Evolutionary conservation across 2,797 vertebrate species (phyloP).

Genomic region (Macropus fuliginosus): DNA sequence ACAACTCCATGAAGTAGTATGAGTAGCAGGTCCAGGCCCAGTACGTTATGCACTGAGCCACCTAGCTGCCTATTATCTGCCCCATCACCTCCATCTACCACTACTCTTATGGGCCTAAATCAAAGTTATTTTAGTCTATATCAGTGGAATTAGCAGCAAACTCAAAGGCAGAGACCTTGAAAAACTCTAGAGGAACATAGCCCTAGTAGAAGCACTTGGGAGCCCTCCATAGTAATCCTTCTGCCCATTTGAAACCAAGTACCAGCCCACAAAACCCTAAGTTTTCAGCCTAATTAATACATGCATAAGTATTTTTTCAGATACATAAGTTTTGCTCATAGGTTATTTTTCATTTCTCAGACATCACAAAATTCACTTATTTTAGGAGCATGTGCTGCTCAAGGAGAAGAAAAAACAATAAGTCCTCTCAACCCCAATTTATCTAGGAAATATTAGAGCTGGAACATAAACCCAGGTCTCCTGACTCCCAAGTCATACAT

Average conservation of each 20-base stretch:
- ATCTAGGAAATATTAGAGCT: neutral
- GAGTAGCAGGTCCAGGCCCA: neutral
- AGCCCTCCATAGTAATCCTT: neutral
- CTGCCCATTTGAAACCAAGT: neutral
- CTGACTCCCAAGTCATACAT: neutral
- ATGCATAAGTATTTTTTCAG: neutral
- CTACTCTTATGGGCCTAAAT: neutral
- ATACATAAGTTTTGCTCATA: neutral
- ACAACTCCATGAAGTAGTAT: neutral
- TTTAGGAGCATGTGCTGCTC: neutral
- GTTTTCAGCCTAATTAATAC: neutral
- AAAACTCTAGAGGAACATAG: neutral
- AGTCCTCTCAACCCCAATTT: neutral
- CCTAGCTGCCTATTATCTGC: neutral
- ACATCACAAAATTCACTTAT: neutral
- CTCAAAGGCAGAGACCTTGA: neutral
- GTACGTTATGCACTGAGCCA: neutral
- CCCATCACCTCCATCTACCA: neutral
- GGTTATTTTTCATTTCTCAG: neutral
- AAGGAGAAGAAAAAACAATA: neutral
- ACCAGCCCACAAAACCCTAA: neutral
- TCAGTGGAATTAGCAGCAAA: neutral
- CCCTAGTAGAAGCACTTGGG: neutral
- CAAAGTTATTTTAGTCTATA: neutral
- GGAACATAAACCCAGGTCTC: neutral